A percentile compares a stretch with the other conserved stretches of the same genome.
These are phyloP conservation scores for Falco rusticolus DNA, from an alignment of 2,797 vertebrate species.

Conservation along the genomic window DNA sequence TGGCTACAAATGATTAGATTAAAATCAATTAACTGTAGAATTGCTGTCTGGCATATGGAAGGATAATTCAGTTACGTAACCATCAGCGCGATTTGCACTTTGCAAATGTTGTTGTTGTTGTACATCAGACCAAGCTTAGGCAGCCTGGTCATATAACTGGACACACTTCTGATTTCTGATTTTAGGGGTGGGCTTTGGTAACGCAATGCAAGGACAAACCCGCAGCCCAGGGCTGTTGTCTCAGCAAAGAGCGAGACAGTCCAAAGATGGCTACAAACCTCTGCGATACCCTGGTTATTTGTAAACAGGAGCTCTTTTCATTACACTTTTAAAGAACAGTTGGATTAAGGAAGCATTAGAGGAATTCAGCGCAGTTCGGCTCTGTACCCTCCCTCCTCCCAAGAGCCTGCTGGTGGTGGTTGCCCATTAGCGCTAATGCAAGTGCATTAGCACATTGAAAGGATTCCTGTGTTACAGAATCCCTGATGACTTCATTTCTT, in stretches of 20 bases:
- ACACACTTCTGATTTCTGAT: not conserved
- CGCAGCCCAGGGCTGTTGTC: not conserved
- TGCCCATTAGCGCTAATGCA: slow-evolving; percentile 41
- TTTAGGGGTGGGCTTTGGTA: not conserved
- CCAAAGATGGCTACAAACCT: not conserved
- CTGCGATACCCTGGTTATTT: not conserved
- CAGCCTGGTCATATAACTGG: not conserved
- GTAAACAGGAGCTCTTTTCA: slow-evolving; percentile 23
- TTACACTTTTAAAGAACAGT: not conserved
- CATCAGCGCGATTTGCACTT: slow-evolving; percentile 32
- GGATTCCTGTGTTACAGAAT: not conserved
- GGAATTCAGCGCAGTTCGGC: not conserved
- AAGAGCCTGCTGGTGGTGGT: not conserved
- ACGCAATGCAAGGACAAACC: accelerated
- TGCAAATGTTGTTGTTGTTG: not conserved
- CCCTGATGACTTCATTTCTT: not conserved
- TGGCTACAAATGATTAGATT: slow-evolving; percentile 69
- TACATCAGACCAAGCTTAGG: not conserved
- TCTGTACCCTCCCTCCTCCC: not conserved
- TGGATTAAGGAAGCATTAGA: slow-evolving; percentile 52
- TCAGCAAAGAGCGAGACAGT: not conserved
- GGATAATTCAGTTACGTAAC: slow-evolving; percentile 61
- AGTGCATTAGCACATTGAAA: not conserved
- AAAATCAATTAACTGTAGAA: slow-evolving; percentile 68
- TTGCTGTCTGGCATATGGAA: slow-evolving; percentile 55